These are phyloP conservation scores for Myathropa florea DNA, from an alignment of 2,888 invertebrate species.

Conservation along the genomic window DNA sequence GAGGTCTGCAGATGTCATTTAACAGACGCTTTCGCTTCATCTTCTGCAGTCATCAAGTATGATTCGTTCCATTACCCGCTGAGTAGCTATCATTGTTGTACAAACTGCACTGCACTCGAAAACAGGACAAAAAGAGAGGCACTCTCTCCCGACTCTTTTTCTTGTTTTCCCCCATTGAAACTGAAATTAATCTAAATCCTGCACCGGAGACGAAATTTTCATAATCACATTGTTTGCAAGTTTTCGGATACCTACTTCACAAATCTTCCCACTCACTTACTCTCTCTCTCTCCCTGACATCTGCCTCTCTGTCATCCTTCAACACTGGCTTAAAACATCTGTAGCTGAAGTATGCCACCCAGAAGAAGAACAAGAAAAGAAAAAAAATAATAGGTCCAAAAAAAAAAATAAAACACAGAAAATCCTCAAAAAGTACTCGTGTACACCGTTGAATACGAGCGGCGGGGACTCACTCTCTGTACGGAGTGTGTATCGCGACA, in stretches of 20 bases:
- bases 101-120: not conserved
- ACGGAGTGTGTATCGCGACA: conserved; percentile 14
- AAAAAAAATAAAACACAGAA: not conserved
- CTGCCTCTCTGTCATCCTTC: not conserved
- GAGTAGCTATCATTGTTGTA: no score
- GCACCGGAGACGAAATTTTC: conserved; percentile 11
- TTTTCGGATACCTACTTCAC: conserved; percentile 22
- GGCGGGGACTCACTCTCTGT: not conserved
- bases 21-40: not conserved
- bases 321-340: conserved; percentile 6
- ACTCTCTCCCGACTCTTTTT: not conserved
- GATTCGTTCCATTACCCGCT: not conserved
- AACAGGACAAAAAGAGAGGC: not conserved
- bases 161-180: conserved; percentile 7
- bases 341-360: conserved; percentile 26
- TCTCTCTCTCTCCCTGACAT: not conserved
- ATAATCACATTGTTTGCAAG: conserved; percentile 45
- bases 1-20: not conserved
- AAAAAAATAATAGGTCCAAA: not conserved
- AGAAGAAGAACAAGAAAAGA: not conserved
- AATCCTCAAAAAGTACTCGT: not conserved
- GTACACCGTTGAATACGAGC: not conserved
- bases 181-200: conserved; percentile 28
- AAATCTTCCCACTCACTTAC: not conserved
- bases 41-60: not conserved